Base-by-base conservation (phyloP, 2,113 vertebrate genomes). In the Coregonus clupeaformis region DNA sequence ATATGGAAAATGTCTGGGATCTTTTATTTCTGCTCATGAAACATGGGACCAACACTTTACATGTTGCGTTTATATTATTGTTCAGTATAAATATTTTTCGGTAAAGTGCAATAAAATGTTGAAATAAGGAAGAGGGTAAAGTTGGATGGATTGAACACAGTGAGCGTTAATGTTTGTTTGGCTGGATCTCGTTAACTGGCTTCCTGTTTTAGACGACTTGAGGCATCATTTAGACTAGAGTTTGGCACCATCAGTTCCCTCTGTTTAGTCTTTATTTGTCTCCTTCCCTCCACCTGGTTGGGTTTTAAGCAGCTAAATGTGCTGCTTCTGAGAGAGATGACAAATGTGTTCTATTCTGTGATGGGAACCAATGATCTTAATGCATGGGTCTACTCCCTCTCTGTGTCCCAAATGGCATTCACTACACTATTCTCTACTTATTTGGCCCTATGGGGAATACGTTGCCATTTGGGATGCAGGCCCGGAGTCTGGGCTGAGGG, bases 291-390 rank as follows among this genome's bases (percentile, higher is more conserved):
- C 68, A 63, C 24, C 20, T 20, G 5, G 22, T 72, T 0, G 60
- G 36, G 47, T 78, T 77, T 84, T 63, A 66, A 77, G 73, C 57
- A 22, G 24, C 75, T 27, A 25, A 73, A 81, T 76, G 76, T 74
- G 22, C 69, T 68, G 69, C 68, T 45, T 78, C 71, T 30, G 62
- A 80, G 59, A 76, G 47, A 85, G 77, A 77, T 76, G 73, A 71
- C 72, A 84, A 82, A 74, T 72, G 78, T 76, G 78, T 74, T 72
- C 60, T 72, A 63, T 82, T 80, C 75, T 85, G 76, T 77, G 69
- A 74, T 78, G 71, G 74, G 78, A 84, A 85, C 75, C 85, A 85
- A 80, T 89, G 85, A 87, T 69, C 71, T 79, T 87, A 85, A 91
- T 84, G 77, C 76, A 72, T 57, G 80, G 67, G 66, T 78, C 68